A percentile compares a stretch with the other conserved stretches of the same genome.
Evolutionary conservation across 2,797 vertebrate species (phyloP).

Genomic region (Gymnopithys bicolor): DNA sequence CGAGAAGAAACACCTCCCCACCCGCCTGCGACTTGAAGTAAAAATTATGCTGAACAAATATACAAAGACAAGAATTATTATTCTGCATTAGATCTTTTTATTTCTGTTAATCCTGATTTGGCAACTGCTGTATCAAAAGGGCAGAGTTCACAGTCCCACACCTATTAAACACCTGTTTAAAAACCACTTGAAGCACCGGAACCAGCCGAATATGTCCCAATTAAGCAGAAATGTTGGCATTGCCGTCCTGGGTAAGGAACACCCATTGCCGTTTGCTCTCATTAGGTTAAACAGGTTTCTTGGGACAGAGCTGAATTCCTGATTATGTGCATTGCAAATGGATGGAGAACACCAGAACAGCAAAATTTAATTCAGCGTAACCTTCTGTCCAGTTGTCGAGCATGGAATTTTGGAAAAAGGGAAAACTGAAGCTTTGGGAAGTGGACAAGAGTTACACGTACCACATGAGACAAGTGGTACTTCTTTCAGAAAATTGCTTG

Average conservation of each 20-base stretch:
- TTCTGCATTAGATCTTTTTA: constrained; percentile 5
- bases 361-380: constrained; percentile 43
- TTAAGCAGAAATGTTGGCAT: constrained; percentile 55
- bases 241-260: constrained; percentile 30
- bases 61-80: constrained; percentile 26
- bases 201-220: constrained; percentile 56
- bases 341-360: constrained; percentile 50
- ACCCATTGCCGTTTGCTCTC: constrained; percentile 64
- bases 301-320: constrained; percentile 63
- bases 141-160: constrained; percentile 53
- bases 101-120: constrained; percentile 53
- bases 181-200: constrained; percentile 57
- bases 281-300: constrained; percentile 66
- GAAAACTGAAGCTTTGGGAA: background rate
- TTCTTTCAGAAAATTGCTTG: background rate
- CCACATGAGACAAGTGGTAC: background rate
- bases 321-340: constrained; percentile 54
- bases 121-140: constrained; percentile 42
- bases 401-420: background rate
- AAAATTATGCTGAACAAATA: constrained; percentile 57
- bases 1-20: constrained; percentile 26
- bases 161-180: constrained; percentile 69
- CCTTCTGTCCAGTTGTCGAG: constrained; percentile 54
- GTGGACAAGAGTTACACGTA: background rate
- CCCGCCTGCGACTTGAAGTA: background rate